These are phyloP conservation scores for Hetaerina titia DNA, from an alignment of 2,888 invertebrate species.

Conservation along the genomic window DNA sequence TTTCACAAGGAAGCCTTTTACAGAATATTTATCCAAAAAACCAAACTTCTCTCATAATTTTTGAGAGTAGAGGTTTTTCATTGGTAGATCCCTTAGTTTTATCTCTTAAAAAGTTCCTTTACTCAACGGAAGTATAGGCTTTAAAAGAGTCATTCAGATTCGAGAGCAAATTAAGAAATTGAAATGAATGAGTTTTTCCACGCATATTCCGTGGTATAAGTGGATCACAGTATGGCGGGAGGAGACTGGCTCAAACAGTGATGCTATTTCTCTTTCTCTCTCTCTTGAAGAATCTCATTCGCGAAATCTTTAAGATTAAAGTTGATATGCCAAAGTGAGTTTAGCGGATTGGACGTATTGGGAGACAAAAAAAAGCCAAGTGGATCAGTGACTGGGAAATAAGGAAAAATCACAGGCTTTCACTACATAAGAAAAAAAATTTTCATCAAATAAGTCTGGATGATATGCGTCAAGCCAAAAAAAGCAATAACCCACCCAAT, in stretches of 20 bases:
- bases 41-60: no score
- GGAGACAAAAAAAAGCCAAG: no score
- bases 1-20: background rate
- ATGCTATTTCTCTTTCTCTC: background rate
- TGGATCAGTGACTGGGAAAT: no score
- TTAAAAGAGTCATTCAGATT: background rate
- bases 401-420: no score
- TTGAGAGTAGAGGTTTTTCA: background rate
- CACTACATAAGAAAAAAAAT: no score
- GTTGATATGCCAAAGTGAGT: background rate
- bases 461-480: no score
- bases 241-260: background rate
- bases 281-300: background rate
- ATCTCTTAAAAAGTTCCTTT: background rate
- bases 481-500: no score
- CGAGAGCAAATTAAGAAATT: background rate
- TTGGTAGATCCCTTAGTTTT: background rate
- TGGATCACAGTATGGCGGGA: background rate
- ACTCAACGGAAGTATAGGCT: background rate
- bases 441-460: no score
- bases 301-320: background rate
- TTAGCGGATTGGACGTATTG: background rate
- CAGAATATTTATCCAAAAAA: no score
- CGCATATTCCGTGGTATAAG: background rate
- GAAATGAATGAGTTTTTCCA: background rate